Conservation (phyloP, 2,113 vertebrate species). For the Tyto alba region DNA sequence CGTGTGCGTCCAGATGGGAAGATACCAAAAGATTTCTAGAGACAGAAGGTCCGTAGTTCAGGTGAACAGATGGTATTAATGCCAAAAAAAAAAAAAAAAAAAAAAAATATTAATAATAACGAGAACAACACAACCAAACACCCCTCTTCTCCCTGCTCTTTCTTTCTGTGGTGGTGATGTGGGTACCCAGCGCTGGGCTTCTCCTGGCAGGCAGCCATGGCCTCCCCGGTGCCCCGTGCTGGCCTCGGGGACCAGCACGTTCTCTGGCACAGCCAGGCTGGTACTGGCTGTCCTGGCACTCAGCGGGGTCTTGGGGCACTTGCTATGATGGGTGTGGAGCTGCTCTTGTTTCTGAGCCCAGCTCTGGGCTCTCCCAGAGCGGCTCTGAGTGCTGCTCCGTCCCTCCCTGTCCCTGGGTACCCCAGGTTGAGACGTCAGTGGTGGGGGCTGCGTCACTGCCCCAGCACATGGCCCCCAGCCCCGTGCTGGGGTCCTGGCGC, state of each 20-base stretch:
- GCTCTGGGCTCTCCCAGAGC: not conserved
- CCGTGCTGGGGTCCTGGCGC: fast-evolving
- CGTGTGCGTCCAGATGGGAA: slow-evolving; percentile 6
- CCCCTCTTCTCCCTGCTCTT: slow-evolving; percentile 47
- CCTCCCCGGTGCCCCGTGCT: not conserved
- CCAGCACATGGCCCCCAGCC: not conserved
- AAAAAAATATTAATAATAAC: slow-evolving; percentile 14
- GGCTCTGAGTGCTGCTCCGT: fast-evolving
- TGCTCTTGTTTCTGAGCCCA: not conserved
- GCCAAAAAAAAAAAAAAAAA: slow-evolving; percentile 30
- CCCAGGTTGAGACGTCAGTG: fast-evolving
- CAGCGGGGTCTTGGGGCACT: fast-evolving
- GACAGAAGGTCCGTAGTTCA: slow-evolving; percentile 49
- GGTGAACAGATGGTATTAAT: slow-evolving; percentile 55
- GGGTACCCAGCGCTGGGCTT: not conserved
- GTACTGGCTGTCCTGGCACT: not conserved
- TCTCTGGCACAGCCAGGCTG: not conserved
- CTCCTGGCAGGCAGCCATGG: not conserved
- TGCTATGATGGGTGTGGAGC: not conserved
- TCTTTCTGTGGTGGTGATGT: not conserved
- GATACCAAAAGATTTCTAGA: slow-evolving; percentile 52
- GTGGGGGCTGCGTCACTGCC: not conserved
- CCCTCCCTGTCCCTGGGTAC: not conserved
- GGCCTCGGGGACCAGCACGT: not conserved
- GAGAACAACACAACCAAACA: slow-evolving; percentile 44